Evolutionary conservation across 1,140 invertebrate species (phyloP).

Genomic region (Maconellicoccus hirsutus): DNA sequence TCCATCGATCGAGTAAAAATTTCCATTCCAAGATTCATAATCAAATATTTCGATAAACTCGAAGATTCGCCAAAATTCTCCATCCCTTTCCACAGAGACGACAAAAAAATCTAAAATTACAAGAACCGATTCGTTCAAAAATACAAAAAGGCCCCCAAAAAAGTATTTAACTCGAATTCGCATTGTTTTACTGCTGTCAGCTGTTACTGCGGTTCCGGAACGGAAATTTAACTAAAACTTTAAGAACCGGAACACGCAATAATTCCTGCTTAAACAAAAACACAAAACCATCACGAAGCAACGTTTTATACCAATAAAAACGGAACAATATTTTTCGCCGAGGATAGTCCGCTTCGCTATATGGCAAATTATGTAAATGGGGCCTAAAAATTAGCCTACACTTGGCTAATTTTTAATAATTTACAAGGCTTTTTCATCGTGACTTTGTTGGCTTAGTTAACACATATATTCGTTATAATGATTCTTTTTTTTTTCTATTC

Average conservation of each 20-base stretch:
- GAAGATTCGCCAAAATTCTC: too few species aligned
- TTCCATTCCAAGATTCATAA: too few species aligned
- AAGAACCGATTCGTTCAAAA: neutral
- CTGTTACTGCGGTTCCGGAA: slow-evolving; percentile 6
- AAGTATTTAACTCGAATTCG: neutral
- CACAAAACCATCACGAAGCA: neutral
- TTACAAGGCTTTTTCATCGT: neutral
- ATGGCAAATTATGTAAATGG: neutral
- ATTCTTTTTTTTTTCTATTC: too few species aligned
- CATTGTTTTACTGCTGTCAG: slow-evolving; percentile 7
- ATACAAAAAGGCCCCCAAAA: too few species aligned
- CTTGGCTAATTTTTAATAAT: slow-evolving; percentile 3
- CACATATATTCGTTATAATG: too few species aligned
- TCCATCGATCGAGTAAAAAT: too few species aligned
- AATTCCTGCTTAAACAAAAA: slow-evolving; percentile 5
- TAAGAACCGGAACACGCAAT: slow-evolving; percentile 3
- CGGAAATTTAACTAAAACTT: slow-evolving; percentile 9
- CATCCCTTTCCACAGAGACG: too few species aligned
- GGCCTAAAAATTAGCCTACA: neutral
- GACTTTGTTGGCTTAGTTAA: neutral
- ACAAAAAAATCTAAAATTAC: too few species aligned
- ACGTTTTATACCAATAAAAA: neutral
- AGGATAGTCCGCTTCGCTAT: neutral
- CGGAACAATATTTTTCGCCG: neutral
- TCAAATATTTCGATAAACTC: too few species aligned